Evolutionary conservation across 2,797 vertebrate species (phyloP).

Genomic region (Microctenopoma steveboyesi): DNA sequence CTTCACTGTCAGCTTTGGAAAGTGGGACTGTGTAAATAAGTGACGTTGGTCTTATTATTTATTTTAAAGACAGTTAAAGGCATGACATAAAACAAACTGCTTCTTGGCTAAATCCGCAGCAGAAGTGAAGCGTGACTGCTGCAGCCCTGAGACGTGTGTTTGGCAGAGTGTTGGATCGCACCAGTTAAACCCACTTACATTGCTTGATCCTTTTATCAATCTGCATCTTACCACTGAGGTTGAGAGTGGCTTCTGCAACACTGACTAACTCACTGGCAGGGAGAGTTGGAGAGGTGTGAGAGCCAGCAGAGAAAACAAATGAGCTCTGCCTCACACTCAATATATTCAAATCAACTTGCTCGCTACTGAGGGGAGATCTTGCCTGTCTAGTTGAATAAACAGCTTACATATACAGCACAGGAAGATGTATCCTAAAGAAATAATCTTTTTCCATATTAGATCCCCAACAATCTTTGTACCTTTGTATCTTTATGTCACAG

Average conservation of each 20-base stretch:
- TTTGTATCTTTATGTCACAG: too few relatives aligned
- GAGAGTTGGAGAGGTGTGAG: constrained; percentile 38
- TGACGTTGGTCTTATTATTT: not conserved
- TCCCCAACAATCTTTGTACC: not conserved
- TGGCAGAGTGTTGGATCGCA: constrained; percentile 28
- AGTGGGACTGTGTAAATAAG: constrained; percentile 3
- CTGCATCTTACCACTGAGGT: constrained; percentile 40
- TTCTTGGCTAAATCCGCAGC: constrained; percentile 21
- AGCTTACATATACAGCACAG: not conserved
- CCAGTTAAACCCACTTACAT: constrained; percentile 56
- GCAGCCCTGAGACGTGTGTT: constrained; percentile 33
- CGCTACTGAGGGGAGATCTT: constrained; percentile 26
- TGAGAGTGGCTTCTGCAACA: constrained; percentile 35
- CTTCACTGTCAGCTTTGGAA: constrained; percentile 11
- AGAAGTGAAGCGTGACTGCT: constrained; percentile 39
- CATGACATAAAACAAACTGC: constrained; percentile 6
- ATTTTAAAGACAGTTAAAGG: constrained; percentile 9
- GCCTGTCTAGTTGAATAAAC: constrained; percentile 44
- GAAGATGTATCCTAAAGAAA: constrained; percentile 19
- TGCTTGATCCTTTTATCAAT: constrained; percentile 44
- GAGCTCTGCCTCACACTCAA: constrained; percentile 44
- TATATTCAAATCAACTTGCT: constrained; percentile 48
- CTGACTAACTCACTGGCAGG: constrained; percentile 45
- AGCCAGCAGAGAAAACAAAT: constrained; percentile 56
- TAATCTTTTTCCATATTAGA: not conserved